These are phyloP conservation scores for Drosophila albomicans DNA, from an alignment of 1,140 invertebrate species.

Conservation along the genomic window DNA sequence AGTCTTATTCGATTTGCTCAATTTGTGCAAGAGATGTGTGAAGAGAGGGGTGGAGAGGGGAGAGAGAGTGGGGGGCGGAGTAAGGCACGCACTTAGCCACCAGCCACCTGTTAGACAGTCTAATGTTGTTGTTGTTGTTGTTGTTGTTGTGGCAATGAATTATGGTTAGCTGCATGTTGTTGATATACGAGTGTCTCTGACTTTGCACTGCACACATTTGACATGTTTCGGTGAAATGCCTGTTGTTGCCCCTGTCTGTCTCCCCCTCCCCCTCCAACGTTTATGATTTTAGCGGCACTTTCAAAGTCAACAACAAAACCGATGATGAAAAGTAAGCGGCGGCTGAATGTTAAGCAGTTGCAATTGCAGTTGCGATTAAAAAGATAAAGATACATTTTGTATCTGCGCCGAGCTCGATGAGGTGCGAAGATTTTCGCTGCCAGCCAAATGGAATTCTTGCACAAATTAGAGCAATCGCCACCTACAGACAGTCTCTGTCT, in stretches of 20 bases:
- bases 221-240: slow-evolving; percentile 66
- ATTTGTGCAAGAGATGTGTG: slow-evolving; percentile 42
- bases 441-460: slow-evolving; percentile 34
- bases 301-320: slow-evolving; percentile 62
- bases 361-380: slow-evolving; percentile 24
- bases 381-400: slow-evolving; percentile 20
- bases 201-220: slow-evolving; percentile 51
- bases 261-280: neutral
- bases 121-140: neutral
- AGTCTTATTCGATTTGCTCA: slow-evolving; percentile 30
- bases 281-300: slow-evolving; percentile 52
- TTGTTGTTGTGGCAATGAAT: slow-evolving; percentile 12
- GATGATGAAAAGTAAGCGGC: slow-evolving; percentile 42
- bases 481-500: slow-evolving; percentile 9
- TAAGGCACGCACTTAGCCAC: slow-evolving; percentile 38
- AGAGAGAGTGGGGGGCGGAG: neutral
- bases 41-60: neutral
- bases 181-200: slow-evolving; percentile 15
- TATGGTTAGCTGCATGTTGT: slow-evolving; percentile 16
- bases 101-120: slow-evolving; percentile 26
- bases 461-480: slow-evolving; percentile 30
- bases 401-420: neutral
- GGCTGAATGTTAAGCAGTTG: slow-evolving; percentile 27
- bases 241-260: neutral
- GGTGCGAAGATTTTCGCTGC: too few species aligned